Evolutionary conservation across 2,797 vertebrate genomes (phyloP).

Genomic region (Pantherophis vulpinus): DNA sequence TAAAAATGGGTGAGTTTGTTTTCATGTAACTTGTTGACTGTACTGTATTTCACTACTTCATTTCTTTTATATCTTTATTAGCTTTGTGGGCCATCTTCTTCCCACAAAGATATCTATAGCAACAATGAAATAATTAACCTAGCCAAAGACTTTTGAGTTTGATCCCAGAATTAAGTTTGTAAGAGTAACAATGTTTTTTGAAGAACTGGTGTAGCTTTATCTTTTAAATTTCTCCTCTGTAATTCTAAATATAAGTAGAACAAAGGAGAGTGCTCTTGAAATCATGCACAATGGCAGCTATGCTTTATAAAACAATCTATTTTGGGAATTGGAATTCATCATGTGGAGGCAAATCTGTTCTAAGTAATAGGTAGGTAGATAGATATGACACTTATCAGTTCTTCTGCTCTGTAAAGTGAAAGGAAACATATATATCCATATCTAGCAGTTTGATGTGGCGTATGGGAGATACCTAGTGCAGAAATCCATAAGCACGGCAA

Average conservation of each 20-base stretch:
- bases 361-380: not conserved
- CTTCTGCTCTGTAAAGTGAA: not conserved
- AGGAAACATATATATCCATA: not conserved
- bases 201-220: not conserved
- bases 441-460: not conserved
- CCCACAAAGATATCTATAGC: slow-evolving; percentile 56
- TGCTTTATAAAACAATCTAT: not conserved
- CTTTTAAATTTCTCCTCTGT: not conserved
- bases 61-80: slow-evolving; percentile 26
- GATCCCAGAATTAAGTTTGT: not conserved
- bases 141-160: not conserved
- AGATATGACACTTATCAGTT: not conserved
- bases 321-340: not conserved
- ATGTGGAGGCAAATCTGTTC: not conserved
- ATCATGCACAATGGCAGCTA: not conserved
- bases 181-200: not conserved
- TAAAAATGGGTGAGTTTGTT: slow-evolving; percentile 51
- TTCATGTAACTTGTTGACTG: slow-evolving; percentile 64
- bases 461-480: not conserved
- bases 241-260: not conserved
- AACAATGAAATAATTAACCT: not conserved
- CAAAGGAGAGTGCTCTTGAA: not conserved
- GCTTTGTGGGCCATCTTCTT: slow-evolving; percentile 57
- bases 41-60: slow-evolving; percentile 21
- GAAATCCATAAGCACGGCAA: not conserved